Conservation (phyloP, 2,888 invertebrate genomes). For the Scelioninae gen. 2 region DNA sequence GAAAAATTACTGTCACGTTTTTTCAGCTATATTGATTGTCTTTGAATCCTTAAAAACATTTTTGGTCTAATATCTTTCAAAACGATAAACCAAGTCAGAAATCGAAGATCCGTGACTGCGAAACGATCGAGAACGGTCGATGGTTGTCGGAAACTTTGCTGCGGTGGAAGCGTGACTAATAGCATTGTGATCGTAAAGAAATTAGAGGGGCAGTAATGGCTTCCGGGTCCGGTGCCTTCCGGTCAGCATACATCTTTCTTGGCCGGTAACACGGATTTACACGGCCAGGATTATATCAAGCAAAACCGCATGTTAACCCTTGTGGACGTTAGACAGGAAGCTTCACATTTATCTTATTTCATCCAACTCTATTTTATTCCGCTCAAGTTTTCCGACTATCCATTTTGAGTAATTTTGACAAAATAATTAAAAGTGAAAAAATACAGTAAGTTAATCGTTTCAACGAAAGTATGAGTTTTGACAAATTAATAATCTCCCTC, state of each 20-base stretch:
- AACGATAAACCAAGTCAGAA: conserved; percentile 54
- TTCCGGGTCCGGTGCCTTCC: conserved; percentile 74
- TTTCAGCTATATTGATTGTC: too few species aligned
- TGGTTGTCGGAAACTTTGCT: conserved; percentile 61
- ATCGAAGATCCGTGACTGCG: conserved; percentile 54
- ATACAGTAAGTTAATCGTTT: too few species aligned
- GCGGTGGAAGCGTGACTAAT: conserved; percentile 72
- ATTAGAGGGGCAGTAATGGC: conserved; percentile 74
- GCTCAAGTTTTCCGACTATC: not conserved
- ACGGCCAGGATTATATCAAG: conserved; percentile 59
- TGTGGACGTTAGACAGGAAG: conserved; percentile 62
- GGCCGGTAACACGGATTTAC: conserved; percentile 62
- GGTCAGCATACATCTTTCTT: conserved; percentile 73
- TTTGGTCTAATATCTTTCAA: conserved; percentile 39
- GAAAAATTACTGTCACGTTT: too few species aligned
- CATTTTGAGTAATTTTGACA: too few species aligned
- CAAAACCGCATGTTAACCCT: conserved; percentile 65
- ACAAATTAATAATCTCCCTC: not conserved
- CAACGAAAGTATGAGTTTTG: too few species aligned
- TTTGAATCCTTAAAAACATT: too few species aligned
- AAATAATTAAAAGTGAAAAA: too few species aligned
- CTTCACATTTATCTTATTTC: conserved; percentile 62
- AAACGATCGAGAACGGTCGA: conserved; percentile 58
- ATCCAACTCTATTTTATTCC: not conserved
- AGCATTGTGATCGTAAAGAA: conserved; percentile 74